Base-by-base conservation (phyloP, 37 sponge, comb jelly and placozoan species). In the Halisarca cf. caerulea region DNA sequence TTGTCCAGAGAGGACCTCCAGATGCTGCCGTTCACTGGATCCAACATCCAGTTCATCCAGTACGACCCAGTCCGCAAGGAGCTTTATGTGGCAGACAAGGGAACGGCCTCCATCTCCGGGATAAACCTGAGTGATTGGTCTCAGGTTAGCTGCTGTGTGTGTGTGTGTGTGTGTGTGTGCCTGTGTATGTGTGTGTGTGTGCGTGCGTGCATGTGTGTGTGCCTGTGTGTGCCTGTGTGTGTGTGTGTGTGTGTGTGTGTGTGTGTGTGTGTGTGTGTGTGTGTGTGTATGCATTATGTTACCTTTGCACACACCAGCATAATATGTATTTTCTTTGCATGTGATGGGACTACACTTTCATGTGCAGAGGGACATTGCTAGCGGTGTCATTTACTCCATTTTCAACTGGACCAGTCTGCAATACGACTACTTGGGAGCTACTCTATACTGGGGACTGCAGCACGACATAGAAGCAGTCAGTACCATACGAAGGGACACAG, bases 1-100 rank as follows among this genome's bases (percentile, higher is more conserved):
- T n/a, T 74, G 25, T 74, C 77, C 2, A 1, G 45, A 9, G 7
- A 74, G 1, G 24, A 14, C 25, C 45, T 74, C 38, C 77, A 74
- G 45, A 38, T 40, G 24, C 2, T 74, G 77, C 77, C 77, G 21
- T 74, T 42, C 24, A 74, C 43, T n/a, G 77, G 77, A 74, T 17
- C 0, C n/a, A 25, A 74, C 44, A 74, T 74, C 8, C 42, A 40
- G 7, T 74, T 4, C 45, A 43, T 74, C 25, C 77, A 43, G n/a
- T 74, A 74, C 36, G 77, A 74, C 77, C 77, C 77, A 39, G 24
- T 40, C 21, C 18, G 18, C 45, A 7, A 9, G 25, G 45, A 74
- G 2, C 42, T 74, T 23, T 44, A 41, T 6, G 25, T 74, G 2
- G 24, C 36, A 38, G 77, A 74, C 24, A 9, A 32, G 3, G 40